Conservation (phyloP, 2,888 invertebrate species). For the Carcina quercana region DNA sequence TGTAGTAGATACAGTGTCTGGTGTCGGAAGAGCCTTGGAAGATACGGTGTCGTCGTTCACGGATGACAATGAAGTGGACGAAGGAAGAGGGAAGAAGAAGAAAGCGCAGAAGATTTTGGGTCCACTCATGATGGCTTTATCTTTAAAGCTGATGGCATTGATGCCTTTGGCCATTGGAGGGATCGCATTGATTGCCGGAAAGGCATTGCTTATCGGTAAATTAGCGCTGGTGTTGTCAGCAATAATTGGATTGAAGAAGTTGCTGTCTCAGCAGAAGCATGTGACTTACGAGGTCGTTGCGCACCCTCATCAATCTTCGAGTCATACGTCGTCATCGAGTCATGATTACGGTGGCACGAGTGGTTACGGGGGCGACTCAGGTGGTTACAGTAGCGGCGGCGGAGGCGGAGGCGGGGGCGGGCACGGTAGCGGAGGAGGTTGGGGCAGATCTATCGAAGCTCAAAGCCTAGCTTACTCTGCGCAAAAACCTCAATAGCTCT, state of each 20-base stretch:
- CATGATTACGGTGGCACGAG: conserved; percentile 71
- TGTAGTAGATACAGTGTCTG: conserved; percentile 85
- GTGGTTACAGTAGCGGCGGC: conserved; percentile 65
- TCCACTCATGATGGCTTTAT: conserved; percentile 83
- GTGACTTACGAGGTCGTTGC: conserved; percentile 92
- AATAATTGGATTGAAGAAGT: conserved; percentile 88
- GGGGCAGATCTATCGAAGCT: conserved; percentile 85
- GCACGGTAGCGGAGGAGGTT: conserved; percentile 58
- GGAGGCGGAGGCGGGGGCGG: conserved; percentile 64
- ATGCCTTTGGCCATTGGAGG: conserved; percentile 86
- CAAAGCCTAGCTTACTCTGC: conserved; percentile 87
- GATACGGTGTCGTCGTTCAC: conserved; percentile 79
- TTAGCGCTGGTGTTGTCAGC: conserved; percentile 88
- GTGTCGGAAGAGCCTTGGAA: conserved; percentile 86
- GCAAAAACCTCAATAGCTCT: conserved; percentile 77
- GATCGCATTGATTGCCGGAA: conserved; percentile 89
- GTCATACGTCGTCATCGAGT: conserved; percentile 80
- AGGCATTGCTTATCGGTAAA: conserved; percentile 89
- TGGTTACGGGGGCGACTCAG: conserved; percentile 78
- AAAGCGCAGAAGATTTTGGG: conserved; percentile 87
- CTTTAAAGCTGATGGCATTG: conserved; percentile 85
- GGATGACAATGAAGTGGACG: conserved; percentile 77
- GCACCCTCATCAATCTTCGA: conserved; percentile 85
- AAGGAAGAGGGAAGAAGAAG: conserved; percentile 88
- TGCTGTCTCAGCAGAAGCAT: conserved; percentile 86